Percentiles rank a stretch among this genome's conserved stretches.
These are phyloP conservation scores for Caenorhabditis tropicalis DNA, from an alignment of 1,140 invertebrate genomes.

Conservation along the genomic window DNA sequence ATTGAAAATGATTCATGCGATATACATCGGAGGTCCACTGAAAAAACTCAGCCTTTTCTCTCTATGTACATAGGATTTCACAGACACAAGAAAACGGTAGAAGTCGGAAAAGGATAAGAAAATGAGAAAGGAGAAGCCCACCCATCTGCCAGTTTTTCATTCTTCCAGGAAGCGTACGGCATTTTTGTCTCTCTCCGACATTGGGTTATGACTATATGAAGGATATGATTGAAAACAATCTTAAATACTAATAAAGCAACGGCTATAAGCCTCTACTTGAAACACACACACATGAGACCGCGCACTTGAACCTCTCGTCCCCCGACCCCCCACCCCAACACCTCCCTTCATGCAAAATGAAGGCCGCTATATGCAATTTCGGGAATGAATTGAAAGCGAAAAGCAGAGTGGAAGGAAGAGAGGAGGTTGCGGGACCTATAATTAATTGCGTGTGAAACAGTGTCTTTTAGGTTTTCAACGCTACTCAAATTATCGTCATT, in stretches of 20 bases:
- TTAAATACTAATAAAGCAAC: slow-evolving; percentile 29
- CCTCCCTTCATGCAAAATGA: not conserved
- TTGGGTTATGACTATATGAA: not conserved
- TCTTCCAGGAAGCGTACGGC: not conserved
- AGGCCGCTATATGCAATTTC: slow-evolving; percentile 43
- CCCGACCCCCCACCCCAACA: slow-evolving; percentile 1
- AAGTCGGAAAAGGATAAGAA: not conserved
- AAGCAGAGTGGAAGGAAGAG: not conserved
- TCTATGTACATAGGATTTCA: slow-evolving; percentile 37
- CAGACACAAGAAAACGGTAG: not conserved
- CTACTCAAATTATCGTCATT: slow-evolving; percentile 28
- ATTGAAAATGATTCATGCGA: slow-evolving; percentile 45
- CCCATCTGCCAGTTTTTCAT: not conserved
- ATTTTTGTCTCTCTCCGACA: not conserved
- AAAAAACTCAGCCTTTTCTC: slow-evolving; percentile 28
- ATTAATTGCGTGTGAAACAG: slow-evolving; percentile 44
- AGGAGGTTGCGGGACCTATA: slow-evolving; percentile 35
- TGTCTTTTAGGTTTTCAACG: not conserved
- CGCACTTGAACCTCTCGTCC: slow-evolving; percentile 41
- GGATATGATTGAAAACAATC: not conserved
- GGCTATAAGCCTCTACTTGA: slow-evolving; percentile 41
- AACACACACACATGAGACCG: slow-evolving; percentile 37
- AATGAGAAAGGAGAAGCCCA: not conserved
- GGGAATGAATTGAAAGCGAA: slow-evolving; percentile 34
- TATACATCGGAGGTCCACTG: slow-evolving; percentile 34